Evolutionary conservation across 1,140 invertebrate species (phyloP), one percentile per base, ranked within the genome.

Genomic region (Macrotrachela quadricornifera): DNA sequence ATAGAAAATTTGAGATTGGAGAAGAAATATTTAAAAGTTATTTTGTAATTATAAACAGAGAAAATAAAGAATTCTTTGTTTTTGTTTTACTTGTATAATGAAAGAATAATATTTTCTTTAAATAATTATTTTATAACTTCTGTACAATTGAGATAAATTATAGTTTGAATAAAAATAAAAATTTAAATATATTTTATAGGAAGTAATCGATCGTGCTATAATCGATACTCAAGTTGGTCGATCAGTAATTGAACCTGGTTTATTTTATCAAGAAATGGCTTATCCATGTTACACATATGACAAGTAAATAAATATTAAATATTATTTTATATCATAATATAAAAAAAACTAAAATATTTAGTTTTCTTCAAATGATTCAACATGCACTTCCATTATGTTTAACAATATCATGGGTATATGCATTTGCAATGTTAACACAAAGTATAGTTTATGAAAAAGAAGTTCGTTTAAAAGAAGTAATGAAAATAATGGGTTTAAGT

Each of bases 341-440:
- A 14, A 38, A 45, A n/a, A 14, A 41, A 42, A 14, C 11, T 30
- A 39, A 6, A 36, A 52, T 15, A 42, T 30, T 21, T 10, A 51
- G 37, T 18, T 39, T 52, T 36, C 21, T 30, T 30, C 21, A 30
- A 30, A 30, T 30, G 21, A 30, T 30, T 30, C 21, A 30, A 30
- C 21, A 30, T 30, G 21, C 69, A 63, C 80, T 83, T 47, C 79
- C 80, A 0, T 69, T 83, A 54, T 77, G 85, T 48, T 76, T 84
- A 48, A 75, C 75, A 0, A 58, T 79, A 1, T 69, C 75, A 3
- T 79, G 77, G 76, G 69, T 77, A 49, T 71, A 82, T 63, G 77
- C 82, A 0, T 77, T 78, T 54, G 79, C 82, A 12, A 80, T 82
- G 62, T 79, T 81, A 30, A 78, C 82, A 9, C 82, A 79, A 60